Evolutionary conservation across 2,888 invertebrate species (phyloP), one percentile per base, ranked within the genome.

Genomic region (Rugalucina vietnamica): DNA sequence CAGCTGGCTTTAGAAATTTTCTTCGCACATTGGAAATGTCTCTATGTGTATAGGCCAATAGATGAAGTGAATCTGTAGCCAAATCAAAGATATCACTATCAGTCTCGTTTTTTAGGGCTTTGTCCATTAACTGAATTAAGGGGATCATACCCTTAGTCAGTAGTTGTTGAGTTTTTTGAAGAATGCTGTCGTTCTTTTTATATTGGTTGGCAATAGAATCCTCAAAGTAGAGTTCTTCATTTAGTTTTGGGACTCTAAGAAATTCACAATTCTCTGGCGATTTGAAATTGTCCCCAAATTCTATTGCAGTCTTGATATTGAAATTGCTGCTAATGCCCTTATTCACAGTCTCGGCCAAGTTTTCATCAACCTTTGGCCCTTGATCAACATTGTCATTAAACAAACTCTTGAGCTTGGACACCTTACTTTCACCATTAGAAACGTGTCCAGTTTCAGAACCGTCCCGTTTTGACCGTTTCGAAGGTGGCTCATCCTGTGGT

Each of bases 31-130:
- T 65, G 0, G 80, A 54, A 14, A 80, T 8, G 21, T 75, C 80
- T 27, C 75, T n/a, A 32, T 80, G 74, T 69, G 75, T 36, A 71
- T 54, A 75, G 36, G 69, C 75, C 39, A 80, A 32, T 1, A 80
- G n/a, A 24, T 74, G 69, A 0, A 75, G n/a, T n/a, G 49, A 24
- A 74, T 80, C 70, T n/a, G 34, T 69, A 12, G 75, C 70, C 29
- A 76, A n/a, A 2, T 69, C 37, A 24, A 76, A 76, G 4, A 43
- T 18, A 2, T 70, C 37, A n/a, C 21, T 49, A 21, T 65, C n/a
- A 0, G 21, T 29, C 18, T 36, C 43, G 10, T 54, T 21, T 1
- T 57, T 34, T 0, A 75, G 18, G 18, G 57, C 21, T 24, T 34
- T 36, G 24, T 75, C 36, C 57, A 75, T 50, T n/a, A 75, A 34